These are phyloP conservation scores for Lucilia cuprina DNA, from an alignment of 1,140 invertebrate species.

Conservation along the genomic window DNA sequence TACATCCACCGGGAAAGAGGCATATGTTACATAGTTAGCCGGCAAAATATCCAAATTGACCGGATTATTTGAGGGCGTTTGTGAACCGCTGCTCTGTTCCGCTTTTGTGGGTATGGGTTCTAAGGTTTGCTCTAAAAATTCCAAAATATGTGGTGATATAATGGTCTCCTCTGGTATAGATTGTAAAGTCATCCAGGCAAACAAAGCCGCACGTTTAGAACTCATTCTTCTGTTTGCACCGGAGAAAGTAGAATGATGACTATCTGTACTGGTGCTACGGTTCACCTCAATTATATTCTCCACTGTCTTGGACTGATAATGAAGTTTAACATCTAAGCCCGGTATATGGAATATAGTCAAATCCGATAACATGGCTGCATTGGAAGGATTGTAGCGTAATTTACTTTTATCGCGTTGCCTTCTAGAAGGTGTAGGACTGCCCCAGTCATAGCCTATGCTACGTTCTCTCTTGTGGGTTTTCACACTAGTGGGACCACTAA, in stretches of 20 bases:
- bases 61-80: conserved; percentile 51
- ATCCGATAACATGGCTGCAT: conserved; percentile 72
- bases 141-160: conserved; percentile 92
- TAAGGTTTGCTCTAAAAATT: conserved; percentile 93
- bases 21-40: conserved; percentile 80
- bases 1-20: conserved; percentile 97
- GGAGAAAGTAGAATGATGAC: conserved; percentile 49
- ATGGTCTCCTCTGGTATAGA: conserved; percentile 96
- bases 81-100: conserved; percentile 44
- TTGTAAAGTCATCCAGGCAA: conserved; percentile 95
- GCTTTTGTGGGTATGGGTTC: conserved; percentile 87
- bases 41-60: conserved; percentile 67
- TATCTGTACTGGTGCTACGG: conserved; percentile 43
- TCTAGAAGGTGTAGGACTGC: conserved; percentile 65
- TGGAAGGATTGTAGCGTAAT: conserved; percentile 60
- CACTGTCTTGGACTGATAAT: conserved; percentile 86
- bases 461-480: conserved; percentile 59
- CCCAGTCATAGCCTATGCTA: conserved; percentile 60
- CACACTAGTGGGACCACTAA: conserved; percentile 64
- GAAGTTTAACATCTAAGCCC: conserved; percentile 92
- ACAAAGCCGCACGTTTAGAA: conserved; percentile 90
- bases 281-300: conserved; percentile 60
- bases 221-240: conserved; percentile 65
- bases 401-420: conserved; percentile 65
- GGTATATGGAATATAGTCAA: conserved; percentile 94